Evolutionary conservation across 1,140 invertebrate genomes (phyloP).

Genomic region (Mylabris phalerata): DNA sequence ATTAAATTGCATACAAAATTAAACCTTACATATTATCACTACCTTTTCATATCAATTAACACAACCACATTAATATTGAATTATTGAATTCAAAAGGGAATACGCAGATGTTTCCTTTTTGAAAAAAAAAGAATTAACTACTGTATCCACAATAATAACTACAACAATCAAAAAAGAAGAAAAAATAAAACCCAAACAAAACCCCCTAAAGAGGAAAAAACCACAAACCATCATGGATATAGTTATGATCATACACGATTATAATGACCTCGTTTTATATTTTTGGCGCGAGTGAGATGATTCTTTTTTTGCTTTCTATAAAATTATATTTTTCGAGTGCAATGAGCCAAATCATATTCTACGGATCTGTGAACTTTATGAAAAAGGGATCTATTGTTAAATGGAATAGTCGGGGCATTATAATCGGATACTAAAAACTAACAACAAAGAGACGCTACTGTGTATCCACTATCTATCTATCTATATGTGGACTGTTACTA

Average conservation of each 20-base stretch:
- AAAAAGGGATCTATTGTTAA: slow-evolving; percentile 29
- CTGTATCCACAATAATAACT: too few relatives aligned
- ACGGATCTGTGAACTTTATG: slow-evolving; percentile 34
- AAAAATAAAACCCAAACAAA: slow-evolving; percentile 9
- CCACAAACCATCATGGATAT: slow-evolving; percentile 16
- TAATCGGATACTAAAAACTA: slow-evolving; percentile 31
- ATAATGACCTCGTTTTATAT: too few relatives aligned
- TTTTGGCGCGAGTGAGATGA: slow-evolving; percentile 12
- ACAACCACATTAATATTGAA: slow-evolving; percentile 18
- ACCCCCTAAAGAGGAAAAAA: slow-evolving; percentile 16
- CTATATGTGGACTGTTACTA: neutral
- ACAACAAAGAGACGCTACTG: slow-evolving; percentile 31
- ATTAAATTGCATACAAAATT: too few relatives aligned
- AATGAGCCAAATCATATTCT: slow-evolving; percentile 42
- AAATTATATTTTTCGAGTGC: slow-evolving; percentile 38
- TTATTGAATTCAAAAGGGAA: slow-evolving; percentile 23
- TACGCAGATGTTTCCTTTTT: slow-evolving; percentile 18
- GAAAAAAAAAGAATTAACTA: too few relatives aligned
- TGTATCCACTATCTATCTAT: slow-evolving; percentile 11
- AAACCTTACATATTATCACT: too few relatives aligned
- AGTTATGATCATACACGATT: too few relatives aligned
- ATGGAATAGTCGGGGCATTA: slow-evolving; percentile 13
- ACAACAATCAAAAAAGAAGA: too few relatives aligned
- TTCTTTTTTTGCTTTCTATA: slow-evolving; percentile 20
- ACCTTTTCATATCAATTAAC: neutral